A percentile compares a stretch with the other conserved stretches of the same genome.
Conservation (phyloP, 2,888 invertebrate genomes). For the Therioaphis trifolii region DNA sequence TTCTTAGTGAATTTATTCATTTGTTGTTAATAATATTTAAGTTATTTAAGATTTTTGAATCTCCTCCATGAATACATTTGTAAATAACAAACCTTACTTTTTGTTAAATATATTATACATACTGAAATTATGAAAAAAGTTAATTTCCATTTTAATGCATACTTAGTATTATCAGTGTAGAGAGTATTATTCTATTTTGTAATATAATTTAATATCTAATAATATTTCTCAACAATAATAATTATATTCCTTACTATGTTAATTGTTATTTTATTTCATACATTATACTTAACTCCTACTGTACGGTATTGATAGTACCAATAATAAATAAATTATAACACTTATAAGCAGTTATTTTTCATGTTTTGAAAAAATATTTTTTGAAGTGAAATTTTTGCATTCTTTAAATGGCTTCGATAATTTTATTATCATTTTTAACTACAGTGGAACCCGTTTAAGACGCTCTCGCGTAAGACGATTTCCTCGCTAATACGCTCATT, state of each 20-base stretch:
- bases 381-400: too few species aligned
- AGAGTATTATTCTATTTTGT: neutral
- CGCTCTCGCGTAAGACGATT: too few species aligned
- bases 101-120: neutral
- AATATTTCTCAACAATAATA: slow-evolving; percentile 23
- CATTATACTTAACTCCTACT: too few species aligned
- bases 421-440: too few species aligned
- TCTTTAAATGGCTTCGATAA: too few species aligned
- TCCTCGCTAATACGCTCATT: too few species aligned
- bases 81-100: neutral
- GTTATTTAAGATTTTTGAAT: slow-evolving; percentile 31
- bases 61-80: slow-evolving; percentile 5
- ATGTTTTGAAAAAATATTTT: too few species aligned
- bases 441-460: too few species aligned
- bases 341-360: too few species aligned
- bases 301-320: too few species aligned
- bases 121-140: neutral
- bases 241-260: neutral
- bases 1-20: slow-evolving; percentile 9
- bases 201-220: neutral
- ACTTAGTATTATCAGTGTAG: neutral
- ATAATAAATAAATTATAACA: too few species aligned
- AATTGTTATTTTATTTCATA: slow-evolving; percentile 16
- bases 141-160: neutral
- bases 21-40: slow-evolving; percentile 48